Percentiles rank a stretch among this genome's conserved stretches.
Evolutionary conservation across 2,113 vertebrate species (phyloP).

Genomic region (Sylvietta virens): DNA sequence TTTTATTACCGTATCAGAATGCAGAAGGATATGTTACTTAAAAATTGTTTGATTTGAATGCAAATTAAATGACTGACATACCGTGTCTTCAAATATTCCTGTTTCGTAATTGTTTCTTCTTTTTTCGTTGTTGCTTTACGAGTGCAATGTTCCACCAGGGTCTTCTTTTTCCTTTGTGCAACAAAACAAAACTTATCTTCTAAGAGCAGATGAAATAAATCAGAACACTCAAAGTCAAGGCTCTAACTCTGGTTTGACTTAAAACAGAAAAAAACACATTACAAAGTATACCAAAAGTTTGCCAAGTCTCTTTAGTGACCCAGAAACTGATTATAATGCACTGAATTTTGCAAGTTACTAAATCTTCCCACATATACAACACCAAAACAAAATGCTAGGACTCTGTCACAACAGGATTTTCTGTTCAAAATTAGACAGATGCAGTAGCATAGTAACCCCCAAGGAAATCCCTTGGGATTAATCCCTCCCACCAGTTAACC

Average conservation of each 20-base stretch:
- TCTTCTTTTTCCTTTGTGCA: background rate
- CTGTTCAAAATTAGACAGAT: background rate
- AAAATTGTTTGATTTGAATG: background rate
- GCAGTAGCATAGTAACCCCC: background rate
- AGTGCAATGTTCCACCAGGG: background rate
- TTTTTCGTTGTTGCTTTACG: background rate
- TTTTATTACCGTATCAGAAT: background rate
- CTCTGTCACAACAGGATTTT: background rate
- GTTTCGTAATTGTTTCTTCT: background rate
- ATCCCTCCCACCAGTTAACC: background rate
- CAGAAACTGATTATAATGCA: constrained; percentile 34
- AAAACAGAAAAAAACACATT: background rate
- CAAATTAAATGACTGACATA: background rate
- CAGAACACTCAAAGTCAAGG: background rate
- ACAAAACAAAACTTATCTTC: background rate
- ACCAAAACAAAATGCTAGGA: background rate
- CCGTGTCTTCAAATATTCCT: background rate
- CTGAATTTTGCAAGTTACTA: constrained; percentile 19
- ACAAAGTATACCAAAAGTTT: background rate
- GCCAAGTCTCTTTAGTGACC: constrained; percentile 21
- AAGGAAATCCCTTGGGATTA: background rate
- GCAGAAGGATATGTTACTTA: background rate
- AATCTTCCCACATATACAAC: background rate
- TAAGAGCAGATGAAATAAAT: background rate
- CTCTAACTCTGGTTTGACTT: background rate